Base-by-base conservation (phyloP, 2,888 invertebrate species). In the Blera fallax region DNA sequence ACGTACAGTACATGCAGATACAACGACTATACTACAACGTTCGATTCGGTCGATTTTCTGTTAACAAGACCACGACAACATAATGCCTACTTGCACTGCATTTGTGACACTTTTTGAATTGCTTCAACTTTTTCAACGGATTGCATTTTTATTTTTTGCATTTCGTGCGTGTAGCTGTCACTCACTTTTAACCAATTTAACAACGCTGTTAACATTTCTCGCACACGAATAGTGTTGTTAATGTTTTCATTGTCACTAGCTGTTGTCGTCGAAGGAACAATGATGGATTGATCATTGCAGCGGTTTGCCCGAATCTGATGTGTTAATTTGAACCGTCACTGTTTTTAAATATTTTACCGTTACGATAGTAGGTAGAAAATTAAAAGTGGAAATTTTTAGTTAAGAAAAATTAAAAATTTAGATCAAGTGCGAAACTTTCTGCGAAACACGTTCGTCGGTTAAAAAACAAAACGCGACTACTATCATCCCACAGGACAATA, bases 401-500 rank as follows among this genome's bases (percentile, higher is more conserved):
- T 11, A 21, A 29, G 40, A 56, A 24, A 56, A 27, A 43, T 29
- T 3, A 18, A 32, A 54, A 65, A n/a, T n/a, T 32, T 32, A 48
- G 56, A 76, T 50, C 27, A 24, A 24, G 16, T 48, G 76, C 40
- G 43, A 60, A 58, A 56, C 56, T 58, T 40, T 69, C 18, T 50
- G 14, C 34, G 56, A 60, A 65, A 65, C 72, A 82, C 82, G 58
- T 77, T 82, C 11, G 18, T 82, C 72, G 82, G 78, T 58, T 78
- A 78, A 60, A 80, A 76, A 80, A 80, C 64, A 60, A 69, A 78
- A 80, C 83, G 79, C 72, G 83, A 84, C 80, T 79, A 69, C 80
- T 79, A 69, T 69, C 67, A 83, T 83, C 83, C 83, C 79, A 79
- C 84, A 80, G 80, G 74, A 80, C 84, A 76, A 80, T 73, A 73